These are phyloP conservation scores for Nestor notabilis DNA, from an alignment of 2,113 vertebrate genomes.

Conservation along the genomic window DNA sequence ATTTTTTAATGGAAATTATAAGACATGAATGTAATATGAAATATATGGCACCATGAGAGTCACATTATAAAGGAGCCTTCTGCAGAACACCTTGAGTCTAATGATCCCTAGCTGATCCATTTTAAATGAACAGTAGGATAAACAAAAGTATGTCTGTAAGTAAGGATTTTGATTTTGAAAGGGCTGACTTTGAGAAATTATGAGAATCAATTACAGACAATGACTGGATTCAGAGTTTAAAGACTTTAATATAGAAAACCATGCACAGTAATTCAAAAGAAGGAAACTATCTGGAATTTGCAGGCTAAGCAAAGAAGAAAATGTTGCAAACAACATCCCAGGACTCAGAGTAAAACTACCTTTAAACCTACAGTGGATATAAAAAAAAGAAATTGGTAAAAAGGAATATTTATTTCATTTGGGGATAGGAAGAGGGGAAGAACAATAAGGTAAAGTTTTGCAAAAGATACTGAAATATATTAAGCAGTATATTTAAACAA, in stretches of 20 bases:
- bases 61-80: not conserved
- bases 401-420: not conserved
- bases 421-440: not conserved
- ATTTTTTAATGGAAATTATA: not conserved
- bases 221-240: not conserved
- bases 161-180: constrained; percentile 2
- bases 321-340: not conserved
- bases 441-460: not conserved
- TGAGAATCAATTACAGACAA: not conserved
- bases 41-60: not conserved
- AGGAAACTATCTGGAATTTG: not conserved
- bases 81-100: constrained; percentile 6
- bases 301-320: not conserved
- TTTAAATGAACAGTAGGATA: constrained; percentile 10
- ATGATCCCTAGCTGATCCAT: not conserved
- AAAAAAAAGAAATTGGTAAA: not conserved
- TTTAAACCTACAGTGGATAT: not conserved
- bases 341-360: not conserved
- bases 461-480: not conserved
- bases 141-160: not conserved
- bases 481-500: not conserved
- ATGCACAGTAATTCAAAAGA: not conserved
- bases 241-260: not conserved
- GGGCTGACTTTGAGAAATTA: not conserved
- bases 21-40: not conserved